Conservation (phyloP, 2,113 vertebrate species). For the Syngnathus scovelli region DNA sequence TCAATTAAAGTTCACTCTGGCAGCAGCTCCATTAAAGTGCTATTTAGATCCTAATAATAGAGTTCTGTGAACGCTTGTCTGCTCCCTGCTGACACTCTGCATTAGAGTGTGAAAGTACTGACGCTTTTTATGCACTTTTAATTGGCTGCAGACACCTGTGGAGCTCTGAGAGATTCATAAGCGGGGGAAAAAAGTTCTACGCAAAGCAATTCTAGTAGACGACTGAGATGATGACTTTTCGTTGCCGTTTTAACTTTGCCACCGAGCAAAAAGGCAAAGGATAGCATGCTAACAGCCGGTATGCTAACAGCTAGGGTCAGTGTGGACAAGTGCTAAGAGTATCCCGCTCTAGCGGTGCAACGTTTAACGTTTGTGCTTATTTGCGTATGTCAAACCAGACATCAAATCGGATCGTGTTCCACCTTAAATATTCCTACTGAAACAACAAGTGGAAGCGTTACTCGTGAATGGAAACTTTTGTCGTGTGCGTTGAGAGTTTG, state of each 20-base stretch:
- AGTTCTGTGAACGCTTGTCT: not conserved
- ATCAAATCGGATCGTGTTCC: not conserved
- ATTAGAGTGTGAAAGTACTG: conserved; percentile 2
- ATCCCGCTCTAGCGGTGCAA: too few relatives aligned
- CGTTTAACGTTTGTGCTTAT: too few relatives aligned
- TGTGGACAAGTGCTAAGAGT: too few relatives aligned
- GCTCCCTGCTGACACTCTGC: not conserved
- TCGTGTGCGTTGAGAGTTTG: conserved; percentile 11
- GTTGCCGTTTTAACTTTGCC: not conserved
- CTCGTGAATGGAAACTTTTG: conserved; percentile 13
- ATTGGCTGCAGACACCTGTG: not conserved
- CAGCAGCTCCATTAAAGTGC: conserved; percentile 4
- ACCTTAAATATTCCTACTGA: not conserved
- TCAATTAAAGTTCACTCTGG: not conserved
- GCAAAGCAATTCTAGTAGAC: not conserved
- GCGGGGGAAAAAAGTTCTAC: too few relatives aligned
- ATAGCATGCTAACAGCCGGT: not conserved
- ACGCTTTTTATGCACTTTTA: conserved; percentile 5
- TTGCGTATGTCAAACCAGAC: not conserved
- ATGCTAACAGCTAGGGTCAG: not conserved
- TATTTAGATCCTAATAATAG: conserved; percentile 10
- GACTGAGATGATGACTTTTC: not conserved
- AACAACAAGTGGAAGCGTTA: not conserved
- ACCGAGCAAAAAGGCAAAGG: not conserved
- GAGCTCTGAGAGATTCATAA: not conserved